Conservation (phyloP, 2,113 vertebrate genomes). For the Actenoides lindsayi region DNA sequence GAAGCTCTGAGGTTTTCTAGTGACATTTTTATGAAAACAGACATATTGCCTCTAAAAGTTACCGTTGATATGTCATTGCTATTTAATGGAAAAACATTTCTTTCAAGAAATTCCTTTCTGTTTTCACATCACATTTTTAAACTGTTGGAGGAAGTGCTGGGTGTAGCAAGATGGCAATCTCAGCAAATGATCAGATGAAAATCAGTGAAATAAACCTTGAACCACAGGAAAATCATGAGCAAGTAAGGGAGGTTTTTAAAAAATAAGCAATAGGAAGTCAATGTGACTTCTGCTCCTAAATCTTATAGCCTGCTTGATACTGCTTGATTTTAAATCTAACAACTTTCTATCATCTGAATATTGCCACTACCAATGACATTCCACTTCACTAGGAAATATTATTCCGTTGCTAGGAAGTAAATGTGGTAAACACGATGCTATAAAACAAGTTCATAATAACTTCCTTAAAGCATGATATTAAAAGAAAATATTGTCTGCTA, state of each 20-base stretch:
- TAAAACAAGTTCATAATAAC: neutral
- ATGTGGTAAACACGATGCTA: neutral
- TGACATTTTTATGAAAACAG: neutral
- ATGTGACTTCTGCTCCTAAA: neutral
- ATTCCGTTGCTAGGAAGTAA: constrained; percentile 29
- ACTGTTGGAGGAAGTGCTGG: neutral
- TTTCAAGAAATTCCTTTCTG: neutral
- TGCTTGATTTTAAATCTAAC: neutral
- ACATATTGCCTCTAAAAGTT: neutral
- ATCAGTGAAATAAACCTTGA: neutral
- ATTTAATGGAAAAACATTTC: neutral
- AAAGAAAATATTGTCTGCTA: neutral
- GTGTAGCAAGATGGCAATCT: neutral
- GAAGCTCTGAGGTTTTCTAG: neutral
- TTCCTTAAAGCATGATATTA: neutral
- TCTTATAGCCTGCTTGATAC: neutral
- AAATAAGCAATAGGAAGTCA: neutral
- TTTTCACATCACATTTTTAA: neutral
- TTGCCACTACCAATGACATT: neutral
- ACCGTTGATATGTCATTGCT: neutral
- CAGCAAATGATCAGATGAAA: neutral
- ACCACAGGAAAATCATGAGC: neutral
- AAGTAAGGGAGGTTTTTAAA: neutral
- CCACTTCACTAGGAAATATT: constrained; percentile 17
- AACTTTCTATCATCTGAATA: neutral